A percentile compares a stretch with the other conserved stretches of the same genome.
phyloP scores from a whole-genome alignment of 2,888 invertebrate species.

The Alloplasta piceator region DNA sequence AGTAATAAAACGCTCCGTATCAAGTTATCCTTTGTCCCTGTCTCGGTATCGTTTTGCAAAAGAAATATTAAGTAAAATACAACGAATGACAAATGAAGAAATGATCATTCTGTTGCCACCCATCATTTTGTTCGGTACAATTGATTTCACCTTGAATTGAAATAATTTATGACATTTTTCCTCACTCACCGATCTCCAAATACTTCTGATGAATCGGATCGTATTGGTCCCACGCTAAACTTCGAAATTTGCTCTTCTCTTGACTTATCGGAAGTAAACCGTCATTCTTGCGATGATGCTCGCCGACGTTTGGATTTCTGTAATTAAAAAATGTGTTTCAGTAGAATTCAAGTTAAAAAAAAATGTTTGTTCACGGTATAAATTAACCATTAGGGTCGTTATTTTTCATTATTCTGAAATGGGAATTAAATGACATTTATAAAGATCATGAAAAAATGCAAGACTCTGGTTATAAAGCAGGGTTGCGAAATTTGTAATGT shows the following conservation, averaged over 20 bases:
- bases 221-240: conserved; percentile 95
- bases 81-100: too few species aligned
- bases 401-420: too few species aligned
- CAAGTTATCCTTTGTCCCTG: too few species aligned
- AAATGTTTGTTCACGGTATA: not conserved
- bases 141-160: too few species aligned
- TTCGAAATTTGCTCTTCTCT: conserved; percentile 93
- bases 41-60: too few species aligned
- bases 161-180: not conserved
- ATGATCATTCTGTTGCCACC: not conserved
- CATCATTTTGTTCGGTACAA: too few species aligned
- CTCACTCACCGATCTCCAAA: conserved; percentile 93
- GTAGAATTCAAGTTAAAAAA: too few species aligned
- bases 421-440: not conserved
- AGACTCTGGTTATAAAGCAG: not conserved
- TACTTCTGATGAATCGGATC: conserved; percentile 97
- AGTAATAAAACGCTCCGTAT: not conserved
- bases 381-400: too few species aligned
- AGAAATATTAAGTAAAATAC: too few species aligned
- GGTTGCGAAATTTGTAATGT: too few species aligned
- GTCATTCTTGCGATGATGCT: conserved; percentile 89
- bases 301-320: conserved; percentile 91
- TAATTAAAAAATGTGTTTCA: conserved; percentile 74
- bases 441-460: too few species aligned
- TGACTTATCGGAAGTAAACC: conserved; percentile 90